phyloP scores from a whole-genome alignment of 1,140 invertebrate species.

The Vanessa atalanta region DNA sequence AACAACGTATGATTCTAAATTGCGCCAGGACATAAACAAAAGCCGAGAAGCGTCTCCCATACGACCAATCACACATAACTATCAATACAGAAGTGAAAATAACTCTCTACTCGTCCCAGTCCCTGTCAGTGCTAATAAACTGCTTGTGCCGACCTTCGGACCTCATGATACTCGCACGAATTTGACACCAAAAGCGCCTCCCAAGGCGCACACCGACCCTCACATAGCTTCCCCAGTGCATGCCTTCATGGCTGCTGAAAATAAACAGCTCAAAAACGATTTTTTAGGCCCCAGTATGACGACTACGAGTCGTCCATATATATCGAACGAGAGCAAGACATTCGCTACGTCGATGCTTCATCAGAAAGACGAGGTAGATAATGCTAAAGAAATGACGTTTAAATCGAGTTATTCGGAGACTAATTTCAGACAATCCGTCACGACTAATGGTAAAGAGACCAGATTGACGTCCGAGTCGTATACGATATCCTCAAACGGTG shows the following conservation, averaged over 20 bases:
- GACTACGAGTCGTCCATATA: conserved; percentile 65
- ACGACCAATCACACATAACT: conserved; percentile 78
- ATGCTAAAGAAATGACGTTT: conserved; percentile 67
- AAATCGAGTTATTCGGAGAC: conserved; percentile 79
- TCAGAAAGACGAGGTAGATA: conserved; percentile 71
- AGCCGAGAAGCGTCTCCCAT: conserved; percentile 86
- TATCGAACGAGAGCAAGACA: conserved; percentile 69
- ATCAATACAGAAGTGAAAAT: conserved; percentile 83
- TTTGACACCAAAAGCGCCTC: conserved; percentile 77
- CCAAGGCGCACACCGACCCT: conserved; percentile 76
- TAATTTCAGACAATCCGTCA: conserved; percentile 73
- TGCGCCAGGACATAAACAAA: conserved; percentile 85
- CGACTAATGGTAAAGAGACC: conserved; percentile 62
- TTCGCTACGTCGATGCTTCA: conserved; percentile 72
- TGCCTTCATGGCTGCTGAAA: conserved; percentile 75
- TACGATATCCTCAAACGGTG: conserved; percentile 72
- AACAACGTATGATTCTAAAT: conserved; percentile 90
- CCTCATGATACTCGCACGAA: conserved; percentile 74
- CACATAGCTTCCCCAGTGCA: conserved; percentile 67
- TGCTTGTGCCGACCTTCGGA: conserved; percentile 71
- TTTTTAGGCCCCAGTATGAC: conserved; percentile 73
- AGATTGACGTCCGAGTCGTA: conserved; percentile 72
- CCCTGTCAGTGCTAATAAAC: conserved; percentile 75
- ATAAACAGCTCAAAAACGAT: conserved; percentile 75
- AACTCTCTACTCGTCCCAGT: conserved; percentile 78